Evolutionary conservation across 2,113 vertebrate genomes (phyloP).

Genomic region (Aphyosemion australe): DNA sequence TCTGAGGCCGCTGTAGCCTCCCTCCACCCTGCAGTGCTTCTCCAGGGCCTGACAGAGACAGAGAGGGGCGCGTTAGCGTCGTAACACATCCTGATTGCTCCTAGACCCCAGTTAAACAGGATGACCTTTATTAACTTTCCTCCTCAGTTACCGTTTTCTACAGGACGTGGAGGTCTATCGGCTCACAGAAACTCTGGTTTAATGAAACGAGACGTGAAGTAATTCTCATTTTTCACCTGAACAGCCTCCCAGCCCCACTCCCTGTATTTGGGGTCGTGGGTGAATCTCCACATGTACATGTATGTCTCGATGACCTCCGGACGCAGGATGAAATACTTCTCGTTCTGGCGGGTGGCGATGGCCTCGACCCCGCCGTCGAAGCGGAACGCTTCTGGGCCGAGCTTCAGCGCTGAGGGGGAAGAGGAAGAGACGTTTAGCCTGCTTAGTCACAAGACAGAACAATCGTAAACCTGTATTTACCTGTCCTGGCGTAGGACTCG

Average conservation of each 20-base stretch:
- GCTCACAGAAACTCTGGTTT: background rate
- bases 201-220: background rate
- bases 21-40: conserved; percentile 88
- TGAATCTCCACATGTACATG: conserved; percentile 99
- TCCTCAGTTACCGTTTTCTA: background rate
- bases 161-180: background rate
- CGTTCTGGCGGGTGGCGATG: conserved; percentile 96
- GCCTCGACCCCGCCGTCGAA: conserved; percentile 98
- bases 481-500: conserved; percentile 92
- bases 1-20: conserved; percentile 91
- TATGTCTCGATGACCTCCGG: conserved; percentile 98
- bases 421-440: no score
- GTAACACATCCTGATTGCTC: conserved; percentile 11
- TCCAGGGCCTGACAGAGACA: conserved; percentile 86
- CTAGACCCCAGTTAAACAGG: conserved; percentile 17
- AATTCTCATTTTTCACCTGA: conserved; percentile 77
- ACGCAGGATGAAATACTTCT: conserved; percentile 97
- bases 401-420: conserved; percentile 83
- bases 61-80: conserved; percentile 2
- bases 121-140: conserved; percentile 6
- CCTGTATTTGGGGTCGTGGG: conserved; percentile 95
- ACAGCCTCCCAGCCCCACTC: conserved; percentile 99
- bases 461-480: conserved; percentile 71
- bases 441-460: no score
- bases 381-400: conserved; percentile 96